phyloP scores from a whole-genome alignment of 2,113 vertebrate genomes.

The Ceyx margarethae region DNA sequence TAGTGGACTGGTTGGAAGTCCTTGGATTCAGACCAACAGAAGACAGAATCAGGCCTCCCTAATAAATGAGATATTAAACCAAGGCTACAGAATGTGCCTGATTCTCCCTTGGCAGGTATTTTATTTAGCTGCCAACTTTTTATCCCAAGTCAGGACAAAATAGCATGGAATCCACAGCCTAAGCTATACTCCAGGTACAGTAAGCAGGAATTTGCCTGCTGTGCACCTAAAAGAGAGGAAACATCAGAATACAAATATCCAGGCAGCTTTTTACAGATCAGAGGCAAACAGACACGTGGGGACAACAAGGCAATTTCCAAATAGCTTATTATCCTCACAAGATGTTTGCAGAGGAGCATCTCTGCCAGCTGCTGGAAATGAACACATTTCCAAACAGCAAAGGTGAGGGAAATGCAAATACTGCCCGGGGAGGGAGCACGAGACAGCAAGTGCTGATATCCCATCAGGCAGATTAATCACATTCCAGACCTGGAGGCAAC shows the following conservation, averaged over 20 bases:
- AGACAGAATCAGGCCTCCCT: conserved; percentile 26
- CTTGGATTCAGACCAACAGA: background rate
- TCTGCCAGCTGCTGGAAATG: background rate
- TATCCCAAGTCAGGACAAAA: background rate
- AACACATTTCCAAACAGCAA: conserved; percentile 24
- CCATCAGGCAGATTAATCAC: conserved; percentile 15
- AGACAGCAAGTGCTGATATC: background rate
- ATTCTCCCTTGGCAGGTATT: background rate
- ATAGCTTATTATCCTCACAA: conserved; percentile 12
- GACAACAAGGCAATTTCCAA: background rate
- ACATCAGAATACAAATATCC: background rate
- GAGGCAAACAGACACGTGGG: background rate
- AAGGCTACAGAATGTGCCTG: background rate
- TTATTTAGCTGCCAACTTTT: background rate
- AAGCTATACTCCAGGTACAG: background rate
- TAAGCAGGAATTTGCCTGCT: background rate
- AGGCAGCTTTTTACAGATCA: background rate
- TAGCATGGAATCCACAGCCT: background rate
- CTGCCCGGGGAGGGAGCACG: background rate
- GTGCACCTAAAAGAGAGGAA: background rate
- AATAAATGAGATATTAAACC: background rate
- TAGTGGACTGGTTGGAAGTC: background rate
- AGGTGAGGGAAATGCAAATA: conserved; percentile 24
- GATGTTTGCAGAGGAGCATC: conserved; percentile 14
- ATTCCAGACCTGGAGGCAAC: conserved; percentile 15